Evolutionary conservation across 2,888 invertebrate species (phyloP), one percentile per base, ranked within the genome.

Genomic region (Heliconius cydno): DNA sequence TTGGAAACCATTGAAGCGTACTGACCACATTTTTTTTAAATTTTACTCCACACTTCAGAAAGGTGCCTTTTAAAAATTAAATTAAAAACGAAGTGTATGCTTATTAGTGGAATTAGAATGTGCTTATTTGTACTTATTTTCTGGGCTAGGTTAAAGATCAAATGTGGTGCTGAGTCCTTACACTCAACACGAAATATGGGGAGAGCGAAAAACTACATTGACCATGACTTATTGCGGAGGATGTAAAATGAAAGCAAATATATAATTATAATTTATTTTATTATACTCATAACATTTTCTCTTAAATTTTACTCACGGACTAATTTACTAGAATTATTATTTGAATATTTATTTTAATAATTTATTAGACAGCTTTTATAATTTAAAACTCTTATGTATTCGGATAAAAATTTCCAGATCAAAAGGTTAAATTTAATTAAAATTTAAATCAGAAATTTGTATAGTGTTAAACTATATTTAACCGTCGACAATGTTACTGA

Each of bases 211-310:
- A 63, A 25, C 13, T n/a, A 63, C 63, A 63, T 63, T n/a, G 12
- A 13, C n/a, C n/a, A 63, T 25, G 22, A 13, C 22, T 67, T 10
- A 34, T 34, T 38, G 19, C 22, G 22, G 22, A 34, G 30, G 72
- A 10, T 30, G 25, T 34, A 19, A 84, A 84, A 83, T 80, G 81
- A 81, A 81, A 77, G 46, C 66, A 70, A 22, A 30, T 72, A 25
- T 28, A 60, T 63, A 65, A 80, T 82, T 82, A 81, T 78, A 78
- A 81, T 82, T 92, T 91, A 90, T 87, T 92, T 94, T 88, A 93
- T 94, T 93, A 93, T 94, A 94, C 90, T 95, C 92, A 90, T 94
- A 95, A 95, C 94, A 95, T 94, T 90, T 90, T 91, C 90, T 86
- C 88, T 93, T 94, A 94, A 93, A 90, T 87, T 91, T 79, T 92